phyloP scores from a whole-genome alignment of 2,113 vertebrate genomes.

The Phyllostomus discolor region DNA sequence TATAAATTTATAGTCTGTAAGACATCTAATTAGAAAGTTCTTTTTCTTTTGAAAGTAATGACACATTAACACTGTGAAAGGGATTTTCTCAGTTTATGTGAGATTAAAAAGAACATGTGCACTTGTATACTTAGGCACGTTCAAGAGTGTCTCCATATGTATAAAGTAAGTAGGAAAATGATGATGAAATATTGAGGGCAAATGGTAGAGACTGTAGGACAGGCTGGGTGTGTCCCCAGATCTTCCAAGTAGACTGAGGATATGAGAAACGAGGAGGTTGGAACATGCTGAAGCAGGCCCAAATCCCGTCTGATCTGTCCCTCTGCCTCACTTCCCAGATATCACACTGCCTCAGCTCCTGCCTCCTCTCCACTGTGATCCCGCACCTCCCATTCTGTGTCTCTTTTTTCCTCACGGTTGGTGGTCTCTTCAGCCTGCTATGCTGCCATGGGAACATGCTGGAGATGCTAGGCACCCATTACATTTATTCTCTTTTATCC shows the following conservation, averaged over 20 bases:
- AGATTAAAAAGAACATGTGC: background rate
- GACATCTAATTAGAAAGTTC: background rate
- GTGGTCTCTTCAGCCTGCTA: slow-evolving; percentile 68
- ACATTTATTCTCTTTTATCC: slow-evolving; percentile 58
- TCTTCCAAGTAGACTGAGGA: background rate
- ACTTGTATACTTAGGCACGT: background rate
- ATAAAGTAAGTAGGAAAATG: background rate
- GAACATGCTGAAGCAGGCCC: background rate
- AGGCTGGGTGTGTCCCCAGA: background rate
- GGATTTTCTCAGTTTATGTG: background rate
- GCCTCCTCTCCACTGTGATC: slow-evolving; percentile 61
- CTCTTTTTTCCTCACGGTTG: slow-evolving; percentile 55
- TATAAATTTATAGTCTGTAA: background rate
- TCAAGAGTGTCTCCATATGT: background rate
- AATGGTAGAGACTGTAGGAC: background rate
- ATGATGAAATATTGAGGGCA: background rate
- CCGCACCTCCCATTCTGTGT: slow-evolving; percentile 43
- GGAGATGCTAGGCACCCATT: slow-evolving; percentile 45
- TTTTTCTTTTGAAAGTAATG: background rate
- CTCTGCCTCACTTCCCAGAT: background rate
- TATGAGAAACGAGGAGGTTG: background rate
- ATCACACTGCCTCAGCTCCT: slow-evolving; percentile 15
- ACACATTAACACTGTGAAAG: background rate
- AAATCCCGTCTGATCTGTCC: background rate
- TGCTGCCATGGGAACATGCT: slow-evolving; percentile 76